Conservation (phyloP, 2,797 vertebrate species). For the Phalloptychus januarius region DNA sequence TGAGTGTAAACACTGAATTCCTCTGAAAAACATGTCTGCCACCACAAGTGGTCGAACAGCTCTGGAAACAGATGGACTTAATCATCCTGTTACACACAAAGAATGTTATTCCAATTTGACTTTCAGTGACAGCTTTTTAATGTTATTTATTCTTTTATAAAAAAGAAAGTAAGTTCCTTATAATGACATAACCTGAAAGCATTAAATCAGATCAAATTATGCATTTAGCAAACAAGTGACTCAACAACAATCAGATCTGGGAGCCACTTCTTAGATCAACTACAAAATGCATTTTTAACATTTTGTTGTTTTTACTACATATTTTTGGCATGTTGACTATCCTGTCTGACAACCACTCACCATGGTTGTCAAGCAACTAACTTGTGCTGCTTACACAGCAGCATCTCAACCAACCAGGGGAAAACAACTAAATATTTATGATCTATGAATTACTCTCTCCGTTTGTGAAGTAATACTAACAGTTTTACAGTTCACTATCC, state of each 20-base stretch:
- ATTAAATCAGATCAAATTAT: neutral
- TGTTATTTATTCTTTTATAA: neutral
- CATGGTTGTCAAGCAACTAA: neutral
- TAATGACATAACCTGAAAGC: neutral
- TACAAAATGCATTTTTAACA: neutral
- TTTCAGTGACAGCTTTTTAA: neutral
- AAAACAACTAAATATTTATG: neutral
- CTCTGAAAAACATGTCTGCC: slow-evolving; percentile 14
- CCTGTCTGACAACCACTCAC: neutral
- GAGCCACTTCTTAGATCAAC: neutral
- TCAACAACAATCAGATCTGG: neutral
- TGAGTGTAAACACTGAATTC: slow-evolving; percentile 30
- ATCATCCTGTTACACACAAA: slow-evolving; percentile 20
- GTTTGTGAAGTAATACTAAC: neutral
- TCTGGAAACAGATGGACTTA: slow-evolving; percentile 29
- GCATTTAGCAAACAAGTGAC: neutral
- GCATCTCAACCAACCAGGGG: neutral
- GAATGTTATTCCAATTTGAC: neutral
- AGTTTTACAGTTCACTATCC: neutral
- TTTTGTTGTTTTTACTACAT: neutral
- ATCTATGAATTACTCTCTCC: neutral
- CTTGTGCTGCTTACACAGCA: neutral
- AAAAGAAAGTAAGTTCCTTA: neutral
- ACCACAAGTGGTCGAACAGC: slow-evolving; percentile 25
- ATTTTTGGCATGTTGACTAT: neutral